Evolutionary conservation across 92 coral and sea anemone species (phyloP), one percentile per base, ranked within the genome.

Genomic region (Phenganax marumi): DNA sequence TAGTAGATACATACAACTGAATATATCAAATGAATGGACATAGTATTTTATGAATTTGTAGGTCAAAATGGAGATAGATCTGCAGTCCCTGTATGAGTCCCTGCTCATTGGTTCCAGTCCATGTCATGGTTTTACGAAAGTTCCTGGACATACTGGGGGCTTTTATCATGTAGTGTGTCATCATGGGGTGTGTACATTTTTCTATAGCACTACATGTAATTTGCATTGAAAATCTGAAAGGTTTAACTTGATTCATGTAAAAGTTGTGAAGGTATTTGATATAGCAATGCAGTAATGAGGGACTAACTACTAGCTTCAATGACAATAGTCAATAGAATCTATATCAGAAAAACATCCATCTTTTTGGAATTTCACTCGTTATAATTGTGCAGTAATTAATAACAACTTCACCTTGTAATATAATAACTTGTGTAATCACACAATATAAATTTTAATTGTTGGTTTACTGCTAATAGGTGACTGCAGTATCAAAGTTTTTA

Each of bases 51-150:
- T 66, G 1, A 12, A 5, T 66, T 66, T 66, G 12, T 39, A 66
- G 72, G 72, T 16, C 13, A 66, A 66, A 66, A n/a, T 66, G 72
- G 1, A 39, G 46, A 66, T 66, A 19, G 86, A 52, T 25, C 11
- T 85, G 9, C 75, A 85, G 23, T 77, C 70, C 3, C 72, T 85
- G 7, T 78, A 85, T 57, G 84, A 52, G 12, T 18, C 83, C 23
- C 19, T 85, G 10, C 77, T 85, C 22, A 79, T 85, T 85, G 88
- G 88, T 17, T 23, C 50, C 57, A 76, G 57, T n/a, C 88, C 88
- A 24, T 85, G 84, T 58, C 88, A 85, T 79, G 88, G 88, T 24
- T 85, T 85, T 56, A 79, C 63, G 13, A 79, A 79, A 52, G 79
- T 78, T 9, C 19, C 19, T 17, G 87, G 87, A 1, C 73, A 84